These are phyloP conservation scores for Drosophila tristis DNA, from an alignment of 1,140 invertebrate species.

Conservation along the genomic window DNA sequence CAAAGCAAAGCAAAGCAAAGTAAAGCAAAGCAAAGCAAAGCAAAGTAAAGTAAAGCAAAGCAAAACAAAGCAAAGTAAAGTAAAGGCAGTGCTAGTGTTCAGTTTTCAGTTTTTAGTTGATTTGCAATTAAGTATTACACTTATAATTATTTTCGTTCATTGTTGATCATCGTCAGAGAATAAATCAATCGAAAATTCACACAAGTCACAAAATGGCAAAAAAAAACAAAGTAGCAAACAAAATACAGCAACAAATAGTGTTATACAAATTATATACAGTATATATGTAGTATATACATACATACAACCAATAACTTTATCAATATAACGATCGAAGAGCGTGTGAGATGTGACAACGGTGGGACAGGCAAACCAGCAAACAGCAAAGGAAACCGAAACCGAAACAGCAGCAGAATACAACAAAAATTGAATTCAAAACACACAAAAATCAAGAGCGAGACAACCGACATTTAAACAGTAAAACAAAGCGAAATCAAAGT, in stretches of 20 bases:
- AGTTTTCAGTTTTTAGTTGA: constrained; percentile 7
- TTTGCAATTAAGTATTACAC: constrained; percentile 38
- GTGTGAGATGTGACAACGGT: no score
- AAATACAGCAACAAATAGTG: constrained; percentile 43
- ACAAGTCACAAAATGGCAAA: constrained; percentile 44
- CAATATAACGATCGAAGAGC: constrained; percentile 35
- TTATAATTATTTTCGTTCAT: constrained; percentile 13
- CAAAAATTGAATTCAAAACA: constrained; percentile 18
- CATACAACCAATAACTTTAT: constrained; percentile 48
- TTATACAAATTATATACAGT: constrained; percentile 33
- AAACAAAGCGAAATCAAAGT: constrained; percentile 49
- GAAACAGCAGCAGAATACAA: not conserved
- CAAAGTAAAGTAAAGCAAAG: not conserved
- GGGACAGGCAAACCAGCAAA: constrained; percentile 23
- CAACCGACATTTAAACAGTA: constrained; percentile 18
- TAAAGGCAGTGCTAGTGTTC: not conserved
- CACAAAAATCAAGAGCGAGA: constrained; percentile 12
- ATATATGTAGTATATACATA: constrained; percentile 29
- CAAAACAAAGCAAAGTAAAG: not conserved
- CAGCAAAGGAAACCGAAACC: constrained; percentile 7
- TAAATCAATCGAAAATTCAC: constrained; percentile 14
- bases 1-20: not conserved
- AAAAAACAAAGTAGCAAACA: constrained; percentile 35
- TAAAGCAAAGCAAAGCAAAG: no score
- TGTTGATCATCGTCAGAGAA: constrained; percentile 22